phyloP scores from a whole-genome alignment of 1,140 invertebrate genomes.

The Pollicipes pollicipes region DNA sequence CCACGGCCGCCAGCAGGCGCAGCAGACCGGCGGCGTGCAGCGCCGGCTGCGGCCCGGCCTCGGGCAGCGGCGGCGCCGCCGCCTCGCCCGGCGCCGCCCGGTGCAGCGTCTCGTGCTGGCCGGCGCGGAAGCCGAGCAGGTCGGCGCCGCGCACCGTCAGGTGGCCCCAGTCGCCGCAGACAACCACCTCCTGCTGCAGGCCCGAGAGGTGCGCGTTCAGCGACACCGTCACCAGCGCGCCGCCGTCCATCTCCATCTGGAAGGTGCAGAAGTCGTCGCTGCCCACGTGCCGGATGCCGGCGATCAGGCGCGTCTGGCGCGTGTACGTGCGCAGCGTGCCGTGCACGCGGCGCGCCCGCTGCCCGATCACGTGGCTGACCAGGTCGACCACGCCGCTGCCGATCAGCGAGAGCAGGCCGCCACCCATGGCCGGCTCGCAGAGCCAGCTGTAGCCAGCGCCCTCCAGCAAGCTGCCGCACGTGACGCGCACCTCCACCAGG shows the following conservation, averaged over 20 bases:
- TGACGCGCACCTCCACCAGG: slow-evolving; percentile 67
- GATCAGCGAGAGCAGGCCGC: slow-evolving; percentile 80
- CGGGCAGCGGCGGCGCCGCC: slow-evolving; percentile 23
- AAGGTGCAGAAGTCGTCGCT: slow-evolving; percentile 89
- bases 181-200: slow-evolving; percentile 34
- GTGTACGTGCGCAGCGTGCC: slow-evolving; percentile 77
- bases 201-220: slow-evolving; percentile 47
- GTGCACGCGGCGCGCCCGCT: slow-evolving; percentile 66
- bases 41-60: slow-evolving; percentile 31
- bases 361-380: slow-evolving; percentile 61
- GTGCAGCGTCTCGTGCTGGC: slow-evolving; percentile 50
- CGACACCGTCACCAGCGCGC: slow-evolving; percentile 65
- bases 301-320: slow-evolving; percentile 64
- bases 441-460: slow-evolving; percentile 60
- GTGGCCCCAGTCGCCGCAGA: slow-evolving; percentile 33
- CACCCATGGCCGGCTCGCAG: slow-evolving; percentile 89
- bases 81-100: slow-evolving; percentile 65
- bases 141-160: slow-evolving; percentile 30
- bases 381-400: slow-evolving; percentile 88
- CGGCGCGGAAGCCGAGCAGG: slow-evolving; percentile 31
- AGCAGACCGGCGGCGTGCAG: slow-evolving; percentile 72
- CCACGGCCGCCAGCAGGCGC: slow-evolving; percentile 76
- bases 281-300: slow-evolving; percentile 78
- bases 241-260: slow-evolving; percentile 78
- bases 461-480: slow-evolving; percentile 64